Conservation (phyloP, 2,888 invertebrate species). For the Acronicta leporina region DNA sequence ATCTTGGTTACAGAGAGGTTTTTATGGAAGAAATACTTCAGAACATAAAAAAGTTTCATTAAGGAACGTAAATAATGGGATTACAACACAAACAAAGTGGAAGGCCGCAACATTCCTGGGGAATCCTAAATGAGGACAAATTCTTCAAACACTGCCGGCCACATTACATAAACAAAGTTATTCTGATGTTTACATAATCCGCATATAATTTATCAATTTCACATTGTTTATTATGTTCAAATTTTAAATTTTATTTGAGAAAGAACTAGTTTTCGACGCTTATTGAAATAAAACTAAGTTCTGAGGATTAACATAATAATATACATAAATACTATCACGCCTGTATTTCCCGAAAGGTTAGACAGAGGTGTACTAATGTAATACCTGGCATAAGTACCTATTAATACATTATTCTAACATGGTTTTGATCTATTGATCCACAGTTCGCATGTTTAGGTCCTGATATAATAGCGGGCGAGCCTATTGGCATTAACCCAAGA, state of each 20-base stretch:
- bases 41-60: constrained; percentile 32
- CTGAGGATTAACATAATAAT: too few species aligned
- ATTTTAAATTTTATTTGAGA: not conserved
- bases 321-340: too few species aligned
- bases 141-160: constrained; percentile 12
- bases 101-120: constrained; percentile 27
- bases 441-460: too few species aligned
- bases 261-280: not conserved
- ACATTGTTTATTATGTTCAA: not conserved
- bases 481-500: too few species aligned
- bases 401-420: too few species aligned
- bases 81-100: constrained; percentile 32
- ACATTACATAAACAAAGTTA: constrained; percentile 16
- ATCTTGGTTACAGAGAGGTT: constrained; percentile 1
- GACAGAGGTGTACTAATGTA: too few species aligned
- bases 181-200: constrained; percentile 1
- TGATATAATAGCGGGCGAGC: too few species aligned
- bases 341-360: too few species aligned
- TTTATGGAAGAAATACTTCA: constrained; percentile 5
- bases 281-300: too few species aligned
- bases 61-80: constrained; percentile 30
- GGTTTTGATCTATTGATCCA: too few species aligned
- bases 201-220: not conserved
- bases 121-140: constrained; percentile 34
- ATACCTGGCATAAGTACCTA: too few species aligned